Evolutionary conservation across 2,113 vertebrate genomes (phyloP).

Genomic region (Channa maculata): DNA sequence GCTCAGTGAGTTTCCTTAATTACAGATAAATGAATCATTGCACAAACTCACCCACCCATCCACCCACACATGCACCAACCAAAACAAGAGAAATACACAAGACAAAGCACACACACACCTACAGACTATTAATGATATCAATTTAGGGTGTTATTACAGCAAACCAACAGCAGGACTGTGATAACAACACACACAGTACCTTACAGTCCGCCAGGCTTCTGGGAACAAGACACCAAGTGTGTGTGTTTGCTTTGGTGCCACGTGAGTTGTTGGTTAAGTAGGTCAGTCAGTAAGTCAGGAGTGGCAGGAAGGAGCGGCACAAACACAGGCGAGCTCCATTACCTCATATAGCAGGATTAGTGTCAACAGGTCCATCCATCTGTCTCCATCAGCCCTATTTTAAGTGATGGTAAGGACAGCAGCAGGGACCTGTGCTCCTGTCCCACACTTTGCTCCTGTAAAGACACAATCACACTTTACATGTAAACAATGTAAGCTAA

Average conservation of each 20-base stretch:
- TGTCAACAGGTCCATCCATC: constrained; percentile 76
- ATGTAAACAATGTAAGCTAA: constrained; percentile 7
- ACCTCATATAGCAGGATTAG: constrained; percentile 77
- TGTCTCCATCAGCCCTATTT: constrained; percentile 56
- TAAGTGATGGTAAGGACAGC: constrained; percentile 61
- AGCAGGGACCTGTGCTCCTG: constrained; percentile 1
- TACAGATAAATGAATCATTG: constrained; percentile 28
- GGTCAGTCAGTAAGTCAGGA: constrained; percentile 80
- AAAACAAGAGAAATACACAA: neutral
- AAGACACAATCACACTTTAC: constrained; percentile 18
- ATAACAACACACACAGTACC: neutral
- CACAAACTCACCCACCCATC: neutral
- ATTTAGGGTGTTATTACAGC: constrained; percentile 36
- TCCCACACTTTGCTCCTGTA: neutral
- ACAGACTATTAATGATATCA: constrained; percentile 45
- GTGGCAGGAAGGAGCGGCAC: constrained; percentile 68
- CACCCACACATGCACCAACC: constrained; percentile 10
- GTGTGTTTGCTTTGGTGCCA: constrained; percentile 56
- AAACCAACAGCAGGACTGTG: constrained; percentile 18
- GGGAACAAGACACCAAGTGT: constrained; percentile 45
- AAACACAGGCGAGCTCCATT: constrained; percentile 76
- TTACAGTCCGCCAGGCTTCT: constrained; percentile 33
- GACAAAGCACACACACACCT: neutral
- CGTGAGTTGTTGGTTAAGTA: constrained; percentile 76
- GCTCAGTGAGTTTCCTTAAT: constrained; percentile 4